These are phyloP conservation scores for Clarias pachynema DNA, from an alignment of 2,797 vertebrate species.

Conservation along the genomic window DNA sequence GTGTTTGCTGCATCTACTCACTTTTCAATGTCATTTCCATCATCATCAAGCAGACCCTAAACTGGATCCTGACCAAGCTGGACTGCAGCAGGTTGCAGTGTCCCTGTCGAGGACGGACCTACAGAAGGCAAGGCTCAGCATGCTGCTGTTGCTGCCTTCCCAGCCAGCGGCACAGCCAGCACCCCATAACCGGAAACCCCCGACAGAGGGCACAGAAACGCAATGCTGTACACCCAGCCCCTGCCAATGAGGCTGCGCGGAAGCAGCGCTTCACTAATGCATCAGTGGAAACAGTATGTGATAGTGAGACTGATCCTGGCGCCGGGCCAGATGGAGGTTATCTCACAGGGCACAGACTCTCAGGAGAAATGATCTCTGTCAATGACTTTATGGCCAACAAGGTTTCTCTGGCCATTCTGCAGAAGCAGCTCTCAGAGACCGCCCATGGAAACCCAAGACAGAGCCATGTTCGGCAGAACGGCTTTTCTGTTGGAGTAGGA, in stretches of 20 bases:
- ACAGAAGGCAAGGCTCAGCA: slow-evolving; percentile 50
- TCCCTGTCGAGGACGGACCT: slow-evolving; percentile 60
- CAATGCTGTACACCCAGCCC: slow-evolving; percentile 73
- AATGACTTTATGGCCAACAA: slow-evolving; percentile 81
- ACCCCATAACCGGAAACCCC: slow-evolving; percentile 56
- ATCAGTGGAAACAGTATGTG: slow-evolving; percentile 78
- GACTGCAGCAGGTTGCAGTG: slow-evolving; percentile 62
- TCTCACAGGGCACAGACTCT: slow-evolving; percentile 71
- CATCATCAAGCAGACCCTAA: slow-evolving; percentile 82
- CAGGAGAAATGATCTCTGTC: slow-evolving; percentile 81
- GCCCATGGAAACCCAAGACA: slow-evolving; percentile 78
- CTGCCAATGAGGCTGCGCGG: slow-evolving; percentile 58
- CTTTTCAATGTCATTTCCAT: slow-evolving; percentile 84
- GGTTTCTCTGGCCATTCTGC: slow-evolving; percentile 79
- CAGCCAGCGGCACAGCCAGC: slow-evolving; percentile 56
- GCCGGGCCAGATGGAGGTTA: slow-evolving; percentile 63
- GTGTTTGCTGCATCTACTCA: slow-evolving; percentile 83
- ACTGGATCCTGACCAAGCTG: slow-evolving; percentile 78
- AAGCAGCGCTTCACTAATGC: slow-evolving; percentile 67
- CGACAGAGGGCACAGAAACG: slow-evolving; percentile 68
- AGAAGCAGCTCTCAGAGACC: slow-evolving; percentile 81
- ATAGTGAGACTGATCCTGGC: slow-evolving; percentile 76
- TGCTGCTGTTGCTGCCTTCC: slow-evolving; percentile 65
- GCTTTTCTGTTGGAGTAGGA: slow-evolving; percentile 78
- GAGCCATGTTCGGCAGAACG: slow-evolving; percentile 74